Evolutionary conservation across 92 coral and sea anemone species (phyloP), one percentile per base, ranked within the genome.

Genomic region (Phenganax marumi): DNA sequence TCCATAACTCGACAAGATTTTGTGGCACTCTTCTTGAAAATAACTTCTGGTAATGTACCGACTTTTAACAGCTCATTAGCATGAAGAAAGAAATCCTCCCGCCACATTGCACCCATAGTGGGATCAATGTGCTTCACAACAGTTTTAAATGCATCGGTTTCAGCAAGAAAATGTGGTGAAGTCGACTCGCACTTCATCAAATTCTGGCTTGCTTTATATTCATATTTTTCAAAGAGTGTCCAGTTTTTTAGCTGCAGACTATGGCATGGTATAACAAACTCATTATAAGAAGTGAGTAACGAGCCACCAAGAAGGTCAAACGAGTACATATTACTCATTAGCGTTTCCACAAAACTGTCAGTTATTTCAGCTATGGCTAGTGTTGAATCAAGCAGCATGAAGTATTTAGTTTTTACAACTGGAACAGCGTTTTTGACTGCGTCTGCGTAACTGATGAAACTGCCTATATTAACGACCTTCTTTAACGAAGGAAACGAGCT

Each of bases 191-290:
- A 78, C 12, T 78, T 47, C 18, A 78, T 21, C 18, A 24, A 46
- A 63, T 78, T 78, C 0, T 72, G 72, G 43, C 18, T 22, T 46
- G 16, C 16, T 2, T 61, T 48, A 78, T 78, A 78, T 46, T 78
- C 83, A 61, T 60, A 78, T 18, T 18, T 60, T 78, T 78, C 73
- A 78, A 78, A 78, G 25, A 78, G 63, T 1, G 83, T 78, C 83
- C 83, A 78, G 26, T 78, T 78, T 9, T 52, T 43, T 9, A 78
- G 61, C 68, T 19, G 61, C 24, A 78, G 49, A 16, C 83, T 61
- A 10, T 61, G 73, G 13, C 83, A 78, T 6, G 83, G 73, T n/a
- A 78, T 78, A 17, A 48, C 17, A 16, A 60, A 78, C 57, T 60
- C 83, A 10, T 78, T 78, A 21, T 78, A 46, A 61, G 11, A 9